Evolutionary conservation across 2,113 vertebrate genomes (phyloP).

Genomic region (Pachypanchax playfairii): DNA sequence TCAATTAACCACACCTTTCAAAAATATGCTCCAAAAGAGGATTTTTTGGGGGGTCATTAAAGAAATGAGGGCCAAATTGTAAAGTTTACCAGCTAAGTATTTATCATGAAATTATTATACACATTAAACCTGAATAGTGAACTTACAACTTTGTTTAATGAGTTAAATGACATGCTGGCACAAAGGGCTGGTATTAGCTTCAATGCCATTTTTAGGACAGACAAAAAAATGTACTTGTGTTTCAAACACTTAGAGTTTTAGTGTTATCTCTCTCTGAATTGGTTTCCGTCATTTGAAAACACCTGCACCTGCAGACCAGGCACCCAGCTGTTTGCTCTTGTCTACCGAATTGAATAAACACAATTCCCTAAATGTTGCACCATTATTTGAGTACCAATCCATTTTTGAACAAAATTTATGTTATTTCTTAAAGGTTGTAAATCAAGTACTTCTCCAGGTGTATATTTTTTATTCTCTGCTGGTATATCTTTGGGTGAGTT

Average conservation of each 20-base stretch:
- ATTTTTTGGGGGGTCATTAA: too few species aligned
- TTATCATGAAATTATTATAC: neutral
- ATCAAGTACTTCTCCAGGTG: conserved; percentile 2
- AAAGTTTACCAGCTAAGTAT: conserved; percentile 1
- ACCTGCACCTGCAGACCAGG: conserved; percentile 2
- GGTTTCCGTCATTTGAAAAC: neutral
- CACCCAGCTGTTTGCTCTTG: conserved; percentile 4
- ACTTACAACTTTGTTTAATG: conserved; percentile 3
- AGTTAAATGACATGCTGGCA: neutral
- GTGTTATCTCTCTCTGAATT: neutral
- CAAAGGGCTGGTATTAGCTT: neutral
- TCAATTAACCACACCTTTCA: conserved; percentile 9
- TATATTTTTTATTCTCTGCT: neutral
- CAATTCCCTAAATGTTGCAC: neutral
- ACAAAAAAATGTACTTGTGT: conserved; percentile 3
- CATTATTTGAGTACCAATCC: neutral
- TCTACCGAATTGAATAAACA: neutral
- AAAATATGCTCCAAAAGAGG: conserved; percentile 14
- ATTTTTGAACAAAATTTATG: neutral
- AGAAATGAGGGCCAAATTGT: too few species aligned
- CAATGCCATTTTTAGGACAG: neutral
- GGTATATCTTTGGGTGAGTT: conserved; percentile 4
- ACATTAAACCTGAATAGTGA: neutral
- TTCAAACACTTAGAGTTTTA: neutral
- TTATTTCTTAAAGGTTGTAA: neutral